Base-by-base conservation (phyloP, 2,113 vertebrate genomes). In the Orcinus orca region DNA sequence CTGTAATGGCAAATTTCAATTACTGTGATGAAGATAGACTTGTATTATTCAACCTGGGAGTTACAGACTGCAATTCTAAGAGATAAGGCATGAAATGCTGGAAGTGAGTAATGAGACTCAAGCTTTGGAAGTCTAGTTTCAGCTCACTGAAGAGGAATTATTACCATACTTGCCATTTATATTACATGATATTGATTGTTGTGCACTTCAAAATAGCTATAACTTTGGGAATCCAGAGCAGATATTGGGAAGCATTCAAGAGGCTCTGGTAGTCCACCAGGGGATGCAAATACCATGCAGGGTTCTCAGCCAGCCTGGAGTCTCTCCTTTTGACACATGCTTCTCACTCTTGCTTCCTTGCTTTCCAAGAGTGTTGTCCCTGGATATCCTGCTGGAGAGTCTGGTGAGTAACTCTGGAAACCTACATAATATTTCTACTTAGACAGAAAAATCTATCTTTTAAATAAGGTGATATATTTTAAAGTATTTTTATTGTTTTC, bases 381-480 rank as follows among this genome's bases (percentile, higher is more conserved):
- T 14, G 6, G 9, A 36, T 50, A 25, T 47, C 41, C n/a, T 77
- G 41, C 23, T 44, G 33, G 53, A 93, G 36, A 50, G 17, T 50
- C 47, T 36, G 55, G 77, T 38, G 38, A 91, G n/a, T 79, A 92
- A 85, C 58, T 68, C 83, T 76, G 58, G 95, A 97, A 84, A 89
- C 63, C 26, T 91, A 88, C 23, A 58, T 17, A 53, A 87, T 58
- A 90, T 77, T 96, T 88, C 90, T 92, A 53, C 63, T 82, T 58
- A 77, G 55, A 92, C 29, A 88, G 50, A 31, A 68, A 95, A 88
- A 44, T 3, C 4, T 21, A 23, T 63, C 83, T 91, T 96, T 87
- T 82, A 87, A 95, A 73, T 18, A 93, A 88, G 5, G 50, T 26
- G 12, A 86, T 44, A 25, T 6, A 23, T 65, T 85, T 38, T 8